These are phyloP conservation scores for Chloropsis cyanopogon DNA, from an alignment of 2,113 vertebrate genomes.

Conservation along the genomic window DNA sequence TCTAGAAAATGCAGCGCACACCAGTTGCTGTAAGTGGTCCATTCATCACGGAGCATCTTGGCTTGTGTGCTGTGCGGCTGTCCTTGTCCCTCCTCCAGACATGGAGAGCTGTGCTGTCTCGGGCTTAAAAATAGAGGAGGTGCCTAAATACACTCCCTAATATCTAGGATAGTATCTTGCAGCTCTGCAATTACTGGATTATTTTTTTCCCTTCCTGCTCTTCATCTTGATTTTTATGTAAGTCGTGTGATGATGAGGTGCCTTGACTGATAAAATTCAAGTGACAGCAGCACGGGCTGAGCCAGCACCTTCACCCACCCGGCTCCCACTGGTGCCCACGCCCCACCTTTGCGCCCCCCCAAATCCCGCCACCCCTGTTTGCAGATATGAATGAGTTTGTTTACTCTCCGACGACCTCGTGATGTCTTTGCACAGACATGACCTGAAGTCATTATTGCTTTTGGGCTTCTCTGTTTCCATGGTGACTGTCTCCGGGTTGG, in stretches of 20 bases:
- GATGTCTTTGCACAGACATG: constrained; percentile 64
- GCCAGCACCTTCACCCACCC: neutral
- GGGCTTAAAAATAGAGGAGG: constrained; percentile 51
- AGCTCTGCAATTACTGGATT: neutral
- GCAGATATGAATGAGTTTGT: constrained; percentile 60
- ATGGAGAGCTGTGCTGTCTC: constrained; percentile 40
- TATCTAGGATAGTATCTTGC: constrained; percentile 33
- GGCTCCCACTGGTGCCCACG: neutral
- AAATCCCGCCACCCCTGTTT: neutral
- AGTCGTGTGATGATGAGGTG: neutral
- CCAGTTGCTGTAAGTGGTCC: constrained; percentile 55
- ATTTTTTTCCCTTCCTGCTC: neutral
- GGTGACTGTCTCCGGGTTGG: constrained; percentile 75
- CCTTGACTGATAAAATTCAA: neutral
- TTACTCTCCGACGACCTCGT: constrained; percentile 58
- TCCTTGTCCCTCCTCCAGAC: constrained; percentile 65
- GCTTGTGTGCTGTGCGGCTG: constrained; percentile 32
- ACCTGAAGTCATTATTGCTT: constrained; percentile 74
- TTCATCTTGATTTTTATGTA: constrained; percentile 19
- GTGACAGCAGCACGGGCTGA: neutral
- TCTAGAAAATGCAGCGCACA: constrained; percentile 14
- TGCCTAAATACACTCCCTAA: constrained; percentile 12
- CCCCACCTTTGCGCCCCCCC: neutral
- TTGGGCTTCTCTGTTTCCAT: constrained; percentile 81
- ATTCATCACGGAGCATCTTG: constrained; percentile 59